Conservation (phyloP, 2,888 invertebrate species). For the Eurytoma californica region DNA sequence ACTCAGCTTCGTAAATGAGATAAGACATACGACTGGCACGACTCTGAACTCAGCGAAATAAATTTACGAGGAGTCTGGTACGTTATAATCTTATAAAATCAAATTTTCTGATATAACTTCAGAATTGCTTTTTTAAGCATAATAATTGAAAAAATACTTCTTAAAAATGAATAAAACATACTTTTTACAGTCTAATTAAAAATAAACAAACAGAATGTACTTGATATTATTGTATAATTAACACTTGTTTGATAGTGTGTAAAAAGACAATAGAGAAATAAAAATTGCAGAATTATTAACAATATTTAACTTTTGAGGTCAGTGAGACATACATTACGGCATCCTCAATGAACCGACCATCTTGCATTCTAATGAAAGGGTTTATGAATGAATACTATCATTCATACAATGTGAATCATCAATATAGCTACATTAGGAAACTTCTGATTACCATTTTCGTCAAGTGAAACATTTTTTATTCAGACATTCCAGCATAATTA, state of each 20-base stretch:
- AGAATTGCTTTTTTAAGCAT: too few relatives aligned
- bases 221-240: too few relatives aligned
- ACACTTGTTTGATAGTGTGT: too few relatives aligned
- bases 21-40: slow-evolving; percentile 5
- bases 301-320: slow-evolving; percentile 41
- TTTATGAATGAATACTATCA: slow-evolving; percentile 35
- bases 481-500: not conserved
- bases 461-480: slow-evolving; percentile 18
- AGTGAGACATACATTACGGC: slow-evolving; percentile 35
- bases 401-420: slow-evolving; percentile 42
- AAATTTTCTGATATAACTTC: too few relatives aligned
- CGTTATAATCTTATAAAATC: too few relatives aligned
- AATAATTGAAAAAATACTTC: too few relatives aligned
- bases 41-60: not conserved
- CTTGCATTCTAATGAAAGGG: slow-evolving; percentile 46
- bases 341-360: slow-evolving; percentile 34
- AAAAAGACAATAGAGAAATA: not conserved
- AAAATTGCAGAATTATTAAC: slow-evolving; percentile 17
- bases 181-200: too few relatives aligned
- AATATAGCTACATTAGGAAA: slow-evolving; percentile 12
- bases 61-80: too few relatives aligned
- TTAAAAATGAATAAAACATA: too few relatives aligned
- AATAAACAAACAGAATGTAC: too few relatives aligned
- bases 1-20: slow-evolving; percentile 24
- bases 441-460: slow-evolving; percentile 35